Evolutionary conservation across 1,140 invertebrate genomes (phyloP), one percentile per base, ranked within the genome.

Genomic region (Littorina saxatilis): DNA sequence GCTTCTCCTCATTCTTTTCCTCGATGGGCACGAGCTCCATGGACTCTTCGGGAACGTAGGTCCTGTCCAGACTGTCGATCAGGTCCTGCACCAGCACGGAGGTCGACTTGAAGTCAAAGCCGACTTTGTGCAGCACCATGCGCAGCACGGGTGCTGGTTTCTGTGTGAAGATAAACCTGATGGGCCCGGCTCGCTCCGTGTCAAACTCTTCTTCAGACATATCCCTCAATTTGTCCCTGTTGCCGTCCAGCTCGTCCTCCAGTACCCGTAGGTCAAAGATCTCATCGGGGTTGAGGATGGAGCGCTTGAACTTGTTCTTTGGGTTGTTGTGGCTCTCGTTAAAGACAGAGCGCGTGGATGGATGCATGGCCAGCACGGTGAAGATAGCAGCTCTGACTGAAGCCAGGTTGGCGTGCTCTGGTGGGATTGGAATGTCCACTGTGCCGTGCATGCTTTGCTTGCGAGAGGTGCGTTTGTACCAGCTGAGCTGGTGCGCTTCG

Each of bases 1-100:
- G n/a, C n/a, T n/a, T n/a, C 11, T 82, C 76, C 20, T 37, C 27
- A n/a, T 73, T 35, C n/a, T 79, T 75, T 20, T 73, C 66, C 15
- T 63, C 23, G 23, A 77, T 35, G 35, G 80, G 55, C 55, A 27
- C 35, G 20, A 76, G n/a, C 15, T 1, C 27, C 13, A 32, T 37
- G 15, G 61, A 23, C 15, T 55, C 47, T 4, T 61, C 50, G 13
- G 32, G 74, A 1, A 39, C 32, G 29, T 58, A 27, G n/a, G 39
- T 32, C 20, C n/a, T 40, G 15, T 50, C 55, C 68, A 79, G 63
- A 3, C 70, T 76, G 50, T 77, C 70, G 11, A 78, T 35, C 17
- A 85, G 52, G 32, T 85, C 84, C 27, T 83, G 70, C n/a, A 85
- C 47, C 47, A 85, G 50, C 27, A 52, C 27, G 13, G 43, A 29